Evolutionary conservation across 1,140 invertebrate genomes (phyloP), one percentile per base, ranked within the genome.

Genomic region (Dolichoris vasculosae): DNA sequence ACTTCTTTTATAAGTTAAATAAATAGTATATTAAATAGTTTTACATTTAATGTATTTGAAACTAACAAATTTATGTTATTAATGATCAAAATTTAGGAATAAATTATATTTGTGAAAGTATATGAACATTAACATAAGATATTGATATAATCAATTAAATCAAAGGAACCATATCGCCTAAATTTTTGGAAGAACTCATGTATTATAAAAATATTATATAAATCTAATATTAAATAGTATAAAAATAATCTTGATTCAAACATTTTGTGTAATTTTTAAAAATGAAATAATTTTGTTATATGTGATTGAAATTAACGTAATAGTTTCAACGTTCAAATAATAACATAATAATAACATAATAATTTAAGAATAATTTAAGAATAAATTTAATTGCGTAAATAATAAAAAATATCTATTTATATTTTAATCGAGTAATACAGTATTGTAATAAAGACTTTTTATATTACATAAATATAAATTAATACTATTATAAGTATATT

Each of bases 31-130:
- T 40, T 32, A 63, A 78, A 76, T 82, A 87, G 77, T 84, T 86
- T 86, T 77, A 86, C 87, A 86, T 82, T 63, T 63, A 82, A 69
- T 82, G 40, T 71, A 46, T 67, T 71, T 82, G 51, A n/a, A 23
- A 30, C 0, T n/a, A 26, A 48, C 48, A 51, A 23, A 0, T n/a
- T 35, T 7, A 43, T 35, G 55, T 79, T 71, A 82, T 82, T 82
- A 82, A 82, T 43, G 64, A 82, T 71, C 46, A 64, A 82, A 82
- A 82, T 40, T 43, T 40, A 17, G 40, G 63, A 81, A 46, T 43
- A n/a, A 82, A 46, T 76, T 78, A 48, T 46, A 64, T 69, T 86
- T 55, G 35, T 20, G 46, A 84, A 59, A 73, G 82, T 83, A 86
- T 77, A 69, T 9, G n/a, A 75, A 9, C 11, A 30, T 82, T 67